phyloP scores from a whole-genome alignment of 2,797 vertebrate species.

The Labeo calbasu region DNA sequence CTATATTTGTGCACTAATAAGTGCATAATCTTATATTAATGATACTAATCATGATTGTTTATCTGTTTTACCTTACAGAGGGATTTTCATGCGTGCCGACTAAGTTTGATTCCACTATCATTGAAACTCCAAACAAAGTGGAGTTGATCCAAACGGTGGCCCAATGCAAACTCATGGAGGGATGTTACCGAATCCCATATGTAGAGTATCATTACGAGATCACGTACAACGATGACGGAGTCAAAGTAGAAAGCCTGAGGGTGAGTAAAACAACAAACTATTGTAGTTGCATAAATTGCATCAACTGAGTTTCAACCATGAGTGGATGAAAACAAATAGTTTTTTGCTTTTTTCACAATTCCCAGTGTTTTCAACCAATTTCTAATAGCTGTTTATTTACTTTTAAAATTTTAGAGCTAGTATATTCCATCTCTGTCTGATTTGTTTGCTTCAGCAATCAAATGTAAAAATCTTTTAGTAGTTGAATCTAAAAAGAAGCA shows the following conservation, averaged over 20 bases:
- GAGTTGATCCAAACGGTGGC: conserved; percentile 74
- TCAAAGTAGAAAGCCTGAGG: conserved; percentile 75
- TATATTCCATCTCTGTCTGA: background rate
- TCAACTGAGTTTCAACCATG: background rate
- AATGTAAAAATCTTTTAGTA: background rate
- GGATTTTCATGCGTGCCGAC: conserved; percentile 80
- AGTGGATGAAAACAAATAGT: no score
- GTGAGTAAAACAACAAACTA: conserved; percentile 60
- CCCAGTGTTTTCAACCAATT: background rate
- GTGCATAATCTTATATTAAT: background rate
- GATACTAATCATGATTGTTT: background rate
- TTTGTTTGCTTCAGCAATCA: background rate
- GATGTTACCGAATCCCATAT: conserved; percentile 75
- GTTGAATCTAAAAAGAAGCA: background rate
- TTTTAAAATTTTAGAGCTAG: background rate
- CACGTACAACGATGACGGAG: conserved; percentile 66
- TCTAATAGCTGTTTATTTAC: background rate
- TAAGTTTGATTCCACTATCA: conserved; percentile 75
- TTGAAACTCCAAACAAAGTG: conserved; percentile 76
- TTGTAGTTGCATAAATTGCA: background rate
- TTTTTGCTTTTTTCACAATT: background rate
- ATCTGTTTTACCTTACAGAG: conserved; percentile 59
- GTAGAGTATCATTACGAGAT: conserved; percentile 78
- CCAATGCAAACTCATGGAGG: conserved; percentile 76
- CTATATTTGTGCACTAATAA: background rate